Evolutionary conservation across 2,888 invertebrate genomes (phyloP).

Genomic region (Drosophila paracracens): DNA sequence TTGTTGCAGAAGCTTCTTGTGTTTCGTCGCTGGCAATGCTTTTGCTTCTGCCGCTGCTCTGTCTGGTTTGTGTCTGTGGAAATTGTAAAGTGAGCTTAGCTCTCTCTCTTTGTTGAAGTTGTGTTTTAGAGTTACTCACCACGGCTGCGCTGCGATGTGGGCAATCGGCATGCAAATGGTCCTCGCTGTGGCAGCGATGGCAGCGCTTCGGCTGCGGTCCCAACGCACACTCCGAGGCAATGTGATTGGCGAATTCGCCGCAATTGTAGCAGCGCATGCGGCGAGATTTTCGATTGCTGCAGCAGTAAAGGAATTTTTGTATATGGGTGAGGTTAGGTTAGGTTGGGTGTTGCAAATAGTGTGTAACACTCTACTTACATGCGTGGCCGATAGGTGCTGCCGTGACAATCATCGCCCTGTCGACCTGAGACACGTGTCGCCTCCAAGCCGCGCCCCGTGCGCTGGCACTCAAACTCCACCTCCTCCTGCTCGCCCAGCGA

Average conservation of each 20-base stretch:
- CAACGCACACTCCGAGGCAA: slow-evolving; percentile 94
- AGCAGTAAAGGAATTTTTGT: background rate
- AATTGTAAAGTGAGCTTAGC: slow-evolving; percentile 8
- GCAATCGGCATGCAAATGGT: slow-evolving; percentile 95
- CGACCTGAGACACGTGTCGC: slow-evolving; percentile 94
- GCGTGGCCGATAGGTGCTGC: slow-evolving; percentile 92
- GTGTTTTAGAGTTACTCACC: slow-evolving; percentile 49
- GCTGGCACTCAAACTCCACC: slow-evolving; percentile 94
- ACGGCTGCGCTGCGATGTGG: slow-evolving; percentile 85
- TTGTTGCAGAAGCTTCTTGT: slow-evolving; percentile 8
- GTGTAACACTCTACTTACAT: slow-evolving; percentile 51
- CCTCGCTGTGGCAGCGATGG: slow-evolving; percentile 94
- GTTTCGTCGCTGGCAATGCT: slow-evolving; percentile 33
- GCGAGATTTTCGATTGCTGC: slow-evolving; percentile 88
- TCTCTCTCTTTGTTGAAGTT: background rate
- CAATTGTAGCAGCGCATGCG: slow-evolving; percentile 97
- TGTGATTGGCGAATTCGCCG: slow-evolving; percentile 96
- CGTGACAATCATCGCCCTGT: slow-evolving; percentile 91
- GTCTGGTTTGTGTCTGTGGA: slow-evolving; percentile 58
- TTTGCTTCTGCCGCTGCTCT: slow-evolving; percentile 48
- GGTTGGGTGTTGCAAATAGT: background rate
- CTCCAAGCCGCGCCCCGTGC: slow-evolving; percentile 94
- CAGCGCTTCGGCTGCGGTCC: slow-evolving; percentile 96
- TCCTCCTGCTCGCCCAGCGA: slow-evolving; percentile 95
- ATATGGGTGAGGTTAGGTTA: background rate